A percentile compares a stretch with the other conserved stretches of the same genome.
These are phyloP conservation scores for Arremon brunneinucha DNA, from an alignment of 2,797 vertebrate species.

Conservation along the genomic window DNA sequence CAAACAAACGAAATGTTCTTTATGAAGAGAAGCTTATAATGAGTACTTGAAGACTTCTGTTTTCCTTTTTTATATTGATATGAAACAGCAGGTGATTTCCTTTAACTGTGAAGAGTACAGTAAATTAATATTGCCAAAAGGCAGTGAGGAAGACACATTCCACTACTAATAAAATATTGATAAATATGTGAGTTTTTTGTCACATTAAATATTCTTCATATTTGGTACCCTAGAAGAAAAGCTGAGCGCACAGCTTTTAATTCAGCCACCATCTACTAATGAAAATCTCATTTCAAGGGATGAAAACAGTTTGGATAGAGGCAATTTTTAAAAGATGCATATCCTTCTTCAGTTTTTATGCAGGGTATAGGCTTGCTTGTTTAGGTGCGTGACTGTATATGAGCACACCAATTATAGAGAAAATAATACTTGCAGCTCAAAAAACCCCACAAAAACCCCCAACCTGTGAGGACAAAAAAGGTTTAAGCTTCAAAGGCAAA, in stretches of 20 bases:
- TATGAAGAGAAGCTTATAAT: slow-evolving; percentile 28
- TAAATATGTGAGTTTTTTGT: slow-evolving; percentile 20
- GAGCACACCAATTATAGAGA: neutral
- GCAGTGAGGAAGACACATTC: neutral
- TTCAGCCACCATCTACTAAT: neutral
- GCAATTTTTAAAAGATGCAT: neutral
- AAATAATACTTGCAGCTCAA: neutral
- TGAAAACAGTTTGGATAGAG: neutral
- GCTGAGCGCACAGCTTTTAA: neutral
- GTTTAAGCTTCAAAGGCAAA: neutral
- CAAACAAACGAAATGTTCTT: neutral
- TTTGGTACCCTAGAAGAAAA: slow-evolving; percentile 4
- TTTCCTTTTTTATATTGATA: slow-evolving; percentile 12
- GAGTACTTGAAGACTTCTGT: slow-evolving; percentile 18
- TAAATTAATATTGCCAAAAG: slow-evolving; percentile 50
- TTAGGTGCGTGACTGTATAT: neutral
- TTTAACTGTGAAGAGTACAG: neutral
- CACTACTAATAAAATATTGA: slow-evolving; percentile 56
- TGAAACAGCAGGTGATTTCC: slow-evolving; percentile 41
- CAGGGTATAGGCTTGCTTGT: neutral
- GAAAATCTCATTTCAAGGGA: slow-evolving; percentile 21
- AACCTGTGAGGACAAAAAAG: neutral
- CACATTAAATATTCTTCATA: slow-evolving; percentile 22
- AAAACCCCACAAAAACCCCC: neutral
- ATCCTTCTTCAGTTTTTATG: neutral